These are phyloP conservation scores for Phoenicopterus ruber DNA, from an alignment of 2,113 vertebrate genomes.

Conservation along the genomic window DNA sequence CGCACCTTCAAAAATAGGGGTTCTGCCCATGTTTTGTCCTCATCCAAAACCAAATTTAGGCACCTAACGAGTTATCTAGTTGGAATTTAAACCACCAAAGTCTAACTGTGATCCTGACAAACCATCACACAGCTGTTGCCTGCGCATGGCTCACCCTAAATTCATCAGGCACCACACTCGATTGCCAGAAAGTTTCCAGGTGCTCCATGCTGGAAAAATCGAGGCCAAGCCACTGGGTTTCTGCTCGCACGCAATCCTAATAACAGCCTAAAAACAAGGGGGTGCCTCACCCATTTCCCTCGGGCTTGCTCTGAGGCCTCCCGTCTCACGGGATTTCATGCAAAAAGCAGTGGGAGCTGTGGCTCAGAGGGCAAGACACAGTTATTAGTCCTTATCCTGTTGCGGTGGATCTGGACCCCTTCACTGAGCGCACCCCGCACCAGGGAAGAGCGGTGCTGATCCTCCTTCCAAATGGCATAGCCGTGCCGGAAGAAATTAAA, in stretches of 20 bases:
- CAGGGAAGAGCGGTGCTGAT: background rate
- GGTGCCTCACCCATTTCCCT: background rate
- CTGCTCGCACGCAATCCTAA: background rate
- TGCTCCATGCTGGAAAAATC: background rate
- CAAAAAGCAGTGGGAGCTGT: background rate
- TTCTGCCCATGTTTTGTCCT: background rate
- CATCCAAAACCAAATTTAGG: background rate
- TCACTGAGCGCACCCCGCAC: background rate
- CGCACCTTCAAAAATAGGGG: background rate
- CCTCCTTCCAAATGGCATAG: background rate
- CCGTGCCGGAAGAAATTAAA: background rate
- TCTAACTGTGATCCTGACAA: background rate
- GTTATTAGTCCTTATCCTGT: background rate
- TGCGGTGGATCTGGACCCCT: background rate
- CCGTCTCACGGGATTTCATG: background rate
- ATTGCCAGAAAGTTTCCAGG: background rate
- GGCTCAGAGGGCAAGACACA: background rate
- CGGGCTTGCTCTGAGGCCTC: background rate
- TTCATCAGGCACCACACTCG: background rate
- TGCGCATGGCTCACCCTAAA: background rate
- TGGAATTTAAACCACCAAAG: background rate
- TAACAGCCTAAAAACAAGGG: background rate
- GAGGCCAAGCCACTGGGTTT: background rate
- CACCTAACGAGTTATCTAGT: background rate
- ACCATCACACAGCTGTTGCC: background rate